Percentiles rank a stretch among this genome's conserved stretches.
Evolutionary conservation across 2,113 vertebrate genomes (phyloP).

Genomic region (Natator depressus): DNA sequence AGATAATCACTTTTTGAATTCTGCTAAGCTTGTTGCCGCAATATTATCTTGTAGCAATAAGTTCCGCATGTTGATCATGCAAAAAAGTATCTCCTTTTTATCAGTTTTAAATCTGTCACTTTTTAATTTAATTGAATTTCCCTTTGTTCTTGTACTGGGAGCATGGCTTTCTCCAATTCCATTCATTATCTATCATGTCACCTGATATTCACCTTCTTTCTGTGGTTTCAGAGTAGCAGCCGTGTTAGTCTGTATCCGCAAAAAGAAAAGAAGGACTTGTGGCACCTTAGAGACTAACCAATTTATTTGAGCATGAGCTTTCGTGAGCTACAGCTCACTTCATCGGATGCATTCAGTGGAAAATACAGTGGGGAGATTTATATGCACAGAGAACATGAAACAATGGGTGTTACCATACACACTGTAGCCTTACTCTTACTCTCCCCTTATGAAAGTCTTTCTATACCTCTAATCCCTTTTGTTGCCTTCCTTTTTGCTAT

Average conservation of each 20-base stretch:
- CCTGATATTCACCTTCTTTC: not conserved
- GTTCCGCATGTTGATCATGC: not conserved
- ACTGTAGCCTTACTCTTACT: not conserved
- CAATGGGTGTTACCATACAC: no score
- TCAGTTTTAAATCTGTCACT: not conserved
- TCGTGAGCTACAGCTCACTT: no score
- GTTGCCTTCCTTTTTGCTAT: not conserved
- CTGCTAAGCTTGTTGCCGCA: not conserved
- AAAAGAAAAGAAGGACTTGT: no score
- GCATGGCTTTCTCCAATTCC: not conserved
- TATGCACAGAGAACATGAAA: no score
- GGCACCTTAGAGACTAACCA: no score
- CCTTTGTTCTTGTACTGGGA: not conserved
- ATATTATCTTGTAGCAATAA: not conserved
- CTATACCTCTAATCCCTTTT: not conserved
- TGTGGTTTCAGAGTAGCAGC: no score
- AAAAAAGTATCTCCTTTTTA: not conserved
- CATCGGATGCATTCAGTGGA: no score
- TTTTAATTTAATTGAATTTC: not conserved
- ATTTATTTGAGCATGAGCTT: no score
- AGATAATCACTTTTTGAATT: slow-evolving; percentile 2
- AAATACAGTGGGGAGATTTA: no score
- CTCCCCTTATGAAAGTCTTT: not conserved
- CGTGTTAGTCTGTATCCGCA: no score
- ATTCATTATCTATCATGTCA: not conserved